Evolutionary conservation across 2,888 invertebrate genomes (phyloP).

Genomic region (Trissolcus japonicus): DNA sequence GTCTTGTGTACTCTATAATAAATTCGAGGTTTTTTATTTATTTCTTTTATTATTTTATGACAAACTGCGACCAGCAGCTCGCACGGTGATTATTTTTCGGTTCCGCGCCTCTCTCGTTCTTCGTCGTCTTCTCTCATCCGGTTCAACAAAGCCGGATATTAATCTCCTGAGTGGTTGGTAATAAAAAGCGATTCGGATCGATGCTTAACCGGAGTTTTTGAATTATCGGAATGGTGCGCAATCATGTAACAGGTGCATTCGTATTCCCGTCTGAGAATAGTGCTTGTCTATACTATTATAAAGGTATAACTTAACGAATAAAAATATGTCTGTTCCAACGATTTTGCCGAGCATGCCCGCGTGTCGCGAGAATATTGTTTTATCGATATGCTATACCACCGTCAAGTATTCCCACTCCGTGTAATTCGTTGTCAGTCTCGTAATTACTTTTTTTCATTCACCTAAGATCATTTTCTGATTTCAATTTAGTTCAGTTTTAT

Average conservation of each 20-base stretch:
- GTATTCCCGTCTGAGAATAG: constrained; percentile 50
- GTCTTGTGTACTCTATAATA: not conserved
- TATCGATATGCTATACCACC: not conserved
- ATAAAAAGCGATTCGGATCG: constrained; percentile 58
- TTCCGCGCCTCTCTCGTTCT: constrained; percentile 52
- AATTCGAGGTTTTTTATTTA: constrained; percentile 45
- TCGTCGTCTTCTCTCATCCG: constrained; percentile 54
- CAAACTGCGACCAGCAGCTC: constrained; percentile 50
- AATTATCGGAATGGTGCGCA: constrained; percentile 57
- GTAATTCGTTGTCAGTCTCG: not conserved
- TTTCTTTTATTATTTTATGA: constrained; percentile 56
- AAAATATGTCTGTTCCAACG: constrained; percentile 30
- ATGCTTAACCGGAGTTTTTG: constrained; percentile 58
- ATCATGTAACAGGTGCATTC: constrained; percentile 59
- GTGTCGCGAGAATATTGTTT: constrained; percentile 15
- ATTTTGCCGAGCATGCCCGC: constrained; percentile 9
- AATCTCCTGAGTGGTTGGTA: constrained; percentile 59
- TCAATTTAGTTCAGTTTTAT: too few relatives aligned
- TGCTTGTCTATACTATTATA: constrained; percentile 40
- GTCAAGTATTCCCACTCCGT: too few relatives aligned
- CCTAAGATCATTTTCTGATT: too few relatives aligned
- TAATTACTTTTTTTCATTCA: not conserved
- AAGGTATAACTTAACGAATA: constrained; percentile 49
- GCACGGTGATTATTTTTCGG: constrained; percentile 56
- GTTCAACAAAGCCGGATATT: constrained; percentile 59